A percentile compares a stretch with the other conserved stretches of the same genome.
These are phyloP conservation scores for Melanocharis versteri DNA, from an alignment of 2,113 vertebrate species.

Conservation along the genomic window DNA sequence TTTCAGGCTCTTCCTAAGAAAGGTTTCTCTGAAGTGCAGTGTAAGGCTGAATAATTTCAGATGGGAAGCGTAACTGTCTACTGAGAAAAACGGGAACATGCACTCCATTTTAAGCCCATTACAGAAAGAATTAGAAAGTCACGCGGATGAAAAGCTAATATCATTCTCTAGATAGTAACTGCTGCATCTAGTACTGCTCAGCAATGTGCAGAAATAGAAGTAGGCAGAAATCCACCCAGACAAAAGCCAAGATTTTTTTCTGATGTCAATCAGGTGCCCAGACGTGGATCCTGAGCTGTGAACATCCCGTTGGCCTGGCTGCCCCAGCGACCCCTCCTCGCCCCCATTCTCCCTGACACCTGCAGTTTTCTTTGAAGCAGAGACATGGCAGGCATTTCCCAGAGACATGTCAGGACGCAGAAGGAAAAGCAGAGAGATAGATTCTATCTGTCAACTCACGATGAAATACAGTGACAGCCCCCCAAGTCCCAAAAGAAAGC, in stretches of 20 bases:
- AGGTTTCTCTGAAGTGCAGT: not conserved
- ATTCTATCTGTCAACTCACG: not conserved
- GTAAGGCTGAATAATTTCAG: not conserved
- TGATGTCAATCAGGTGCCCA: not conserved
- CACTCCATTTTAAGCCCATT: constrained; percentile 27
- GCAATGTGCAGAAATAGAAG: constrained; percentile 43
- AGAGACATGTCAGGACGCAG: constrained; percentile 3
- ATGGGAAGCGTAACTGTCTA: constrained; percentile 11
- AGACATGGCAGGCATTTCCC: not conserved
- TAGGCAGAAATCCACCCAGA: not conserved
- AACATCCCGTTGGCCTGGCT: not conserved
- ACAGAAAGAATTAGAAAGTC: constrained; percentile 34
- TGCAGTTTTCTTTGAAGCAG: constrained; percentile 37
- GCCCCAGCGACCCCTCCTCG: fast-evolving
- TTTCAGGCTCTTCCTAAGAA: not conserved
- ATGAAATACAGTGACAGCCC: constrained; percentile 34
- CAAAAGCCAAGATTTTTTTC: not conserved
- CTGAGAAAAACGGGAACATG: constrained; percentile 44
- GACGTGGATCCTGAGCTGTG: not conserved
- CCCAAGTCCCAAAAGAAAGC: not conserved
- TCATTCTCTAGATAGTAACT: constrained; percentile 15
- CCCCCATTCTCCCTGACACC: constrained; percentile 1
- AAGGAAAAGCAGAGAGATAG: constrained; percentile 12
- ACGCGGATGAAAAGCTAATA: not conserved
- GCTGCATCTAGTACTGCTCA: constrained; percentile 25